Evolutionary conservation across 2,113 vertebrate species (phyloP), one percentile per base, ranked within the genome.

Genomic region (Ammospiza caudacuta): DNA sequence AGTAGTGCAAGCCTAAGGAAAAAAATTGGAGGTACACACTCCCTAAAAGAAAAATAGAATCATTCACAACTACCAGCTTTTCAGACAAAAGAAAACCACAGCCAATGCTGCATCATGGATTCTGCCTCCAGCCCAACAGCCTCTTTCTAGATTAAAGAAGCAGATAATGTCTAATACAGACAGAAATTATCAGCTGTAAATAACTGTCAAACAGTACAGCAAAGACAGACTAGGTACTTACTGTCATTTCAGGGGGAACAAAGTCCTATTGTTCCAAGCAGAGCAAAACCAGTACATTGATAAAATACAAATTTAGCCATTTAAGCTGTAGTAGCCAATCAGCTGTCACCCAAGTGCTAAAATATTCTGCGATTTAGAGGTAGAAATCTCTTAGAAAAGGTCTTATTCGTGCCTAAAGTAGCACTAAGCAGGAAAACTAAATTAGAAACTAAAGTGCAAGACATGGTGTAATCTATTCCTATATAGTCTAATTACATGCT

Each of bases 21-120:
- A 58, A 49, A 25, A 37, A 51, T 0, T 7, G 9, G 4, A 1
- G 1, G 73, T 18, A 77, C 5, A 39, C 5, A 9, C 22, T 64
- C 12, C 28, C 8, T 17, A 12, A 6, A n/a, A 9, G 3, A 22
- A 41, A n/a, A 55, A 89, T 0, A 39, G 12, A 59, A 27, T 24
- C 24, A 52, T 80, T 47, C 62, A 28, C 11, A 72, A 68, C 21
- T 15, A 63, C 24, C 37, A 92, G 46, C 12, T 68, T 82, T 72
- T 37, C 49, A 72, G 43, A 61, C 8, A 6, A 49, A 77, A 76
- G 44, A 57, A 62, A 51, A 15, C 19, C 15, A n/a, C 0, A 1
- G 31, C 10, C 31, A 68, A 59, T 76, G 9, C 9, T 29, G 12
- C 49, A 62, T 29, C 25, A 29, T 2, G 12, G 54, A 89, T 64